A percentile compares a stretch with the other conserved stretches of the same genome.
Conservation (phyloP, 2,888 invertebrate genomes). For the Leucophenga montana region DNA sequence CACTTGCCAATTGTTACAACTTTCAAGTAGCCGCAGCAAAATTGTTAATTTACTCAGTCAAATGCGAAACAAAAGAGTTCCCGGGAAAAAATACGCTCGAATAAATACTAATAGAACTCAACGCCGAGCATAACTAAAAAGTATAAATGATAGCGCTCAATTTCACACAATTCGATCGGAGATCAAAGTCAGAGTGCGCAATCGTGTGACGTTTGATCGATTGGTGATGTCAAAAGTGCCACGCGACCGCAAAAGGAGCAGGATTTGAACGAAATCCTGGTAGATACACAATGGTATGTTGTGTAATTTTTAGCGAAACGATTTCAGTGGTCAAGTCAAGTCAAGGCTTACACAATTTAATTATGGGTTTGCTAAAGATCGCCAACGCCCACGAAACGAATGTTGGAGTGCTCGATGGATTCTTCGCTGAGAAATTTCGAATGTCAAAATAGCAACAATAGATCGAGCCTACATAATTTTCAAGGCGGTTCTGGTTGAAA, state of each 20-base stretch:
- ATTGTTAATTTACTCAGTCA: conserved; percentile 59
- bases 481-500: conserved; percentile 56
- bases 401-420: conserved; percentile 9
- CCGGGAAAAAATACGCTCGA: background rate
- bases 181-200: conserved; percentile 29
- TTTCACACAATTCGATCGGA: conserved; percentile 60
- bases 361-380: conserved; percentile 66
- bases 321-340: conserved; percentile 19
- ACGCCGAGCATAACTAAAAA: conserved; percentile 71
- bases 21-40: conserved; percentile 63
- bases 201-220: conserved; percentile 51
- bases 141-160: conserved; percentile 68
- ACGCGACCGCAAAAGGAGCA: conserved; percentile 67
- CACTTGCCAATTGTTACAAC: conserved; percentile 36
- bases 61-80: conserved; percentile 49
- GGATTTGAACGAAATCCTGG: conserved; percentile 13
- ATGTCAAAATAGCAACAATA: conserved; percentile 71
- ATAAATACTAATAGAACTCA: conserved; percentile 36
- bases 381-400: conserved; percentile 55
- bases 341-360: conserved; percentile 45
- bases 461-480: conserved; percentile 23
- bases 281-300: conserved; percentile 46
- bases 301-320: conserved; percentile 58
- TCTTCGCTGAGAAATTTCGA: conserved; percentile 52
- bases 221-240: conserved; percentile 63